These are phyloP conservation scores for Euglossa dilemma DNA, from an alignment of 1,140 invertebrate genomes.

Conservation along the genomic window DNA sequence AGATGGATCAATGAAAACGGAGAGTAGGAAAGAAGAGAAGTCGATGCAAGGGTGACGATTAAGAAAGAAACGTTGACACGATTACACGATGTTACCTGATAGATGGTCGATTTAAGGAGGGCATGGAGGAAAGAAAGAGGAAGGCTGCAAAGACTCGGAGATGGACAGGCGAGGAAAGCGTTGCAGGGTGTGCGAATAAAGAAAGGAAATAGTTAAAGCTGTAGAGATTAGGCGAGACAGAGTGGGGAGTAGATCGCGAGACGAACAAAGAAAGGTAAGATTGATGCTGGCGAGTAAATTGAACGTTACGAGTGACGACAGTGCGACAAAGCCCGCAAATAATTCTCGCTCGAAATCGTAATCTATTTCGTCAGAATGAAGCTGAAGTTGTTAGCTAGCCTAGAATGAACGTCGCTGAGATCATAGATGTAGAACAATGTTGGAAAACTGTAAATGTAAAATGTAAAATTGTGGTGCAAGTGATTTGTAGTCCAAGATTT, in stretches of 20 bases:
- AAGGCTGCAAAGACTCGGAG: neutral
- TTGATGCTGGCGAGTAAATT: slow-evolving; percentile 69
- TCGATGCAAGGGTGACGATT: slow-evolving; percentile 29
- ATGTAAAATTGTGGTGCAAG: neutral
- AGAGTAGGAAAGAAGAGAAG: slow-evolving; percentile 6
- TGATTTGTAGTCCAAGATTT: neutral
- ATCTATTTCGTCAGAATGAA: slow-evolving; percentile 60
- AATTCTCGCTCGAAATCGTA: slow-evolving; percentile 51
- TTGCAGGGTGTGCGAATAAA: neutral
- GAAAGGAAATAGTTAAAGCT: slow-evolving; percentile 17
- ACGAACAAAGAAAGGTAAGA: slow-evolving; percentile 69
- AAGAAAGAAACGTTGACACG: slow-evolving; percentile 50
- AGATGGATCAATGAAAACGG: neutral
- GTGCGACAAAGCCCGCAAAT: slow-evolving; percentile 66
- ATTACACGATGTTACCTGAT: slow-evolving; percentile 59
- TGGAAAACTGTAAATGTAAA: neutral
- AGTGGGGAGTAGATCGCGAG: slow-evolving; percentile 23
- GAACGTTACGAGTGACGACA: slow-evolving; percentile 69
- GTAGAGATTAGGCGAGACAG: slow-evolving; percentile 50
- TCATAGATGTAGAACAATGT: neutral
- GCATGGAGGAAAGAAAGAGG: slow-evolving; percentile 9
- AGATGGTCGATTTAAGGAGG: slow-evolving; percentile 34
- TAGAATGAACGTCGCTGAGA: slow-evolving; percentile 11
- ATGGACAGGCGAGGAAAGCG: neutral
- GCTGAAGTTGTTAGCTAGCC: neutral